Evolutionary conservation across 2,113 vertebrate genomes (phyloP).

Genomic region (Triplophysa tibetana): DNA sequence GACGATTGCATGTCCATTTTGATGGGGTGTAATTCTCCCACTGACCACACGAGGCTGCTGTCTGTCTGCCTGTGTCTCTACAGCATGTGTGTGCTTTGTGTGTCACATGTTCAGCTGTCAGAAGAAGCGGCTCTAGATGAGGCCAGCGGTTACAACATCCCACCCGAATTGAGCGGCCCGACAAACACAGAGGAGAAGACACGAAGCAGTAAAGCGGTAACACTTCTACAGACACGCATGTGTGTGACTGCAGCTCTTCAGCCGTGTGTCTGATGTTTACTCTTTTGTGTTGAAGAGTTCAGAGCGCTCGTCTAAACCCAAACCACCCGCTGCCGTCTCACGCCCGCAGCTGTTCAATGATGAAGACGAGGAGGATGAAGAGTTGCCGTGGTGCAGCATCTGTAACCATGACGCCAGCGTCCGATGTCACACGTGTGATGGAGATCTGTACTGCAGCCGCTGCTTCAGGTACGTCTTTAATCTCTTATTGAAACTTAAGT

Average conservation of each 20-base stretch:
- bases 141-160: constrained; percentile 92
- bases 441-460: constrained; percentile 89
- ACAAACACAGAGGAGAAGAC: constrained; percentile 64
- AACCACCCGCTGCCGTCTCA: constrained; percentile 46
- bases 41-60: not conserved
- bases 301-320: constrained; percentile 52
- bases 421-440: constrained; percentile 87
- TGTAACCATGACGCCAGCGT: constrained; percentile 88
- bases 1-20: too few relatives aligned
- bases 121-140: constrained; percentile 89
- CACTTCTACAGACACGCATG: not conserved
- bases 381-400: constrained; percentile 97
- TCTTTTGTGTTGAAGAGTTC: constrained; percentile 40
- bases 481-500: too few relatives aligned
- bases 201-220: constrained; percentile 61
- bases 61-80: not conserved
- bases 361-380: constrained; percentile 83
- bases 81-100: not conserved
- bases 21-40: not conserved
- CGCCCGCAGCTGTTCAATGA: constrained; percentile 66
- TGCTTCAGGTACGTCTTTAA: constrained; percentile 83
- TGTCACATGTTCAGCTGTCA: constrained; percentile 76
- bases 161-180: constrained; percentile 71
- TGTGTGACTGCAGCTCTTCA: not conserved
- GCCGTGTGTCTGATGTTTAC: not conserved